A percentile compares a stretch with the other conserved stretches of the same genome.
Conservation (phyloP, 2,888 invertebrate species). For the Myopa testacea region DNA sequence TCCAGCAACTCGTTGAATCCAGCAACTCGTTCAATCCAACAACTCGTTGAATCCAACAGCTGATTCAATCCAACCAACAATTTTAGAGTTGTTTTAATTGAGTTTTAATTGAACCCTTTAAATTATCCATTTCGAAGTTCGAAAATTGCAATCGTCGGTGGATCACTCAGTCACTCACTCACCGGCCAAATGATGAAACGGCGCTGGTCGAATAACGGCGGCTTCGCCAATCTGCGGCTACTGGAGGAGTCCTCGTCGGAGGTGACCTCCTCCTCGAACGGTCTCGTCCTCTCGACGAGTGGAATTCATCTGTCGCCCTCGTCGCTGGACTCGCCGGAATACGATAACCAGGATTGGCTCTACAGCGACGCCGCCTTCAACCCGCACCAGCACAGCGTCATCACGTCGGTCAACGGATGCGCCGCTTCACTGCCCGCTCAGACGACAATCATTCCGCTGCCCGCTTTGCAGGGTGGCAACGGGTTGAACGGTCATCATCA, state of each 20-base stretch:
- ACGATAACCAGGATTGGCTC: conserved; percentile 83
- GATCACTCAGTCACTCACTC: background rate
- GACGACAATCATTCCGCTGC: conserved; percentile 71
- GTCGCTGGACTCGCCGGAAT: conserved; percentile 79
- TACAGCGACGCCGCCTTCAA: conserved; percentile 72
- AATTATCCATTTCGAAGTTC: too few species aligned
- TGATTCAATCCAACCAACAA: too few species aligned
- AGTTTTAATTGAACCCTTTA: too few species aligned
- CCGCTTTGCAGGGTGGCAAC: conserved; percentile 59
- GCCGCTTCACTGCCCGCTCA: conserved; percentile 69
- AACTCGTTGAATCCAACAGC: too few species aligned
- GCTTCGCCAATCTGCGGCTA: conserved; percentile 76
- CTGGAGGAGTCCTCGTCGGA: conserved; percentile 82
- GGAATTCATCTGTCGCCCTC: conserved; percentile 83
- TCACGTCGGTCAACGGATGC: conserved; percentile 69
- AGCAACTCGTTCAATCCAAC: too few species aligned
- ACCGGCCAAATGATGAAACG: conserved; percentile 75
- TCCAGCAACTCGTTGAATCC: too few species aligned
- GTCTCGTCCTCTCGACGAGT: conserved; percentile 73
- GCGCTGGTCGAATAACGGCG: conserved; percentile 82
- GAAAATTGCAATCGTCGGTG: too few species aligned
- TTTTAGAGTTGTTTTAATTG: too few species aligned
- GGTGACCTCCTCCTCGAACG: conserved; percentile 77
- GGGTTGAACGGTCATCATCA: conserved; percentile 29
- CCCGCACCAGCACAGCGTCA: conserved; percentile 67